phyloP scores from a whole-genome alignment of 2,113 vertebrate species.

The Onychostruthus taczanowskii region DNA sequence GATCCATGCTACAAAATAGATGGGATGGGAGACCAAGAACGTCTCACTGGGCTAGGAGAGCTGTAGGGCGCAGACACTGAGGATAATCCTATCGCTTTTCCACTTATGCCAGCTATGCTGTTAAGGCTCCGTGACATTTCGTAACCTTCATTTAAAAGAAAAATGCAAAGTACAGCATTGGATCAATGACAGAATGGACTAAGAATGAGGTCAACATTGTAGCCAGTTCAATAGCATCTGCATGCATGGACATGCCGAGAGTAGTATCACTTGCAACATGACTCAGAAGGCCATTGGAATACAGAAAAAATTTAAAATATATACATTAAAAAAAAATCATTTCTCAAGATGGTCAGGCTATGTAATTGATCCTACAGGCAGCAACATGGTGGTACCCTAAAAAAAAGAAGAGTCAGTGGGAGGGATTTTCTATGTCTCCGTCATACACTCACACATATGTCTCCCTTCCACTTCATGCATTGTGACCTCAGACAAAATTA shows the following conservation, averaged over 20 bases:
- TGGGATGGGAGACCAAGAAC: constrained; percentile 88
- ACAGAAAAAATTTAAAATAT: not conserved
- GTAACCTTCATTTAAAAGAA: constrained; percentile 89
- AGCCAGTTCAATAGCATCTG: constrained; percentile 69
- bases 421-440: not conserved
- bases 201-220: constrained; percentile 78
- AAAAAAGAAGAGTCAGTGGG: constrained; percentile 14
- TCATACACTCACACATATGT: not conserved
- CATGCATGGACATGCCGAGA: constrained; percentile 80
- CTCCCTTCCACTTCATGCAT: constrained; percentile 31
- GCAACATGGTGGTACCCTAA: constrained; percentile 37
- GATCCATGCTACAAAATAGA: constrained; percentile 85
- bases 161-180: constrained; percentile 77
- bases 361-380: constrained; percentile 47
- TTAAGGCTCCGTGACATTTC: constrained; percentile 89
- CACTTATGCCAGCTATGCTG: constrained; percentile 84
- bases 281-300: constrained; percentile 47
- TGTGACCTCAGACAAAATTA: constrained; percentile 36
- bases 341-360: constrained; percentile 19
- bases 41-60: constrained; percentile 87
- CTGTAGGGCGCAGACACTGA: constrained; percentile 86
- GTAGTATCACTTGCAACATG: constrained; percentile 70
- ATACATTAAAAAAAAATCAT: not conserved
- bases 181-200: constrained; percentile 82
- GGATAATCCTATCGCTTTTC: constrained; percentile 83